Evolutionary conservation across 2,797 vertebrate genomes (phyloP).

Genomic region (Sphaeramia orbicularis): DNA sequence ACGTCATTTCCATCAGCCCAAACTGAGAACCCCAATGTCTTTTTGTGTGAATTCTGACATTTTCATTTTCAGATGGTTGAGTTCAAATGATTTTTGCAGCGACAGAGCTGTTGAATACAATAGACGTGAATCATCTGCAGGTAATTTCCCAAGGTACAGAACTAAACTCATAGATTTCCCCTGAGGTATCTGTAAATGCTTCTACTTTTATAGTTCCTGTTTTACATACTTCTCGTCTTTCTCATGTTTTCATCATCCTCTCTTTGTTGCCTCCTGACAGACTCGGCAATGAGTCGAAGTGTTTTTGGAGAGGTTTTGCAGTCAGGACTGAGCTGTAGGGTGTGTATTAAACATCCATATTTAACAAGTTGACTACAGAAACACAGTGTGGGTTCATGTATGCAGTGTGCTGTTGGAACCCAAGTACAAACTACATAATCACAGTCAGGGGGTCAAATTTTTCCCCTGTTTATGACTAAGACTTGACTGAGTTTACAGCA

Average conservation of each 20-base stretch:
- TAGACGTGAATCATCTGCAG: slow-evolving; percentile 59
- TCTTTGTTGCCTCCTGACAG: not conserved
- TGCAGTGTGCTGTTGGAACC: not conserved
- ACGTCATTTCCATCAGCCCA: slow-evolving; percentile 29
- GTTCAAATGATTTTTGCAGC: slow-evolving; percentile 32
- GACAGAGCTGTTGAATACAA: slow-evolving; percentile 44
- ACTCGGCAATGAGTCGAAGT: slow-evolving; percentile 16
- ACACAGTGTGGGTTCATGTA: not conserved
- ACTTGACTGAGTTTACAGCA: too few relatives aligned
- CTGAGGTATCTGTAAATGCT: slow-evolving; percentile 37
- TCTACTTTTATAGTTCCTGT: slow-evolving; percentile 23
- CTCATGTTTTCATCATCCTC: slow-evolving; percentile 53
- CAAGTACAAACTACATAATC: too few relatives aligned
- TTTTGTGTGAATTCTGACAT: slow-evolving; percentile 30
- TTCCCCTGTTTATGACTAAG: too few relatives aligned
- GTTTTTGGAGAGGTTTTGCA: slow-evolving; percentile 13
- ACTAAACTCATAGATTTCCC: slow-evolving; percentile 61
- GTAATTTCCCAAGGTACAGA: slow-evolving; percentile 64
- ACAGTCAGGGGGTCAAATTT: too few relatives aligned
- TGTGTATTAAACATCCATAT: slow-evolving; percentile 14
- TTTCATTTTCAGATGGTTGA: slow-evolving; percentile 40
- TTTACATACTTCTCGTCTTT: slow-evolving; percentile 55
- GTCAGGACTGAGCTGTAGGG: slow-evolving; percentile 9
- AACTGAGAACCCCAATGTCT: slow-evolving; percentile 9
- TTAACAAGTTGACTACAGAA: not conserved